phyloP scores from a whole-genome alignment of 2,888 invertebrate genomes.

The Oscheius sp. region DNA sequence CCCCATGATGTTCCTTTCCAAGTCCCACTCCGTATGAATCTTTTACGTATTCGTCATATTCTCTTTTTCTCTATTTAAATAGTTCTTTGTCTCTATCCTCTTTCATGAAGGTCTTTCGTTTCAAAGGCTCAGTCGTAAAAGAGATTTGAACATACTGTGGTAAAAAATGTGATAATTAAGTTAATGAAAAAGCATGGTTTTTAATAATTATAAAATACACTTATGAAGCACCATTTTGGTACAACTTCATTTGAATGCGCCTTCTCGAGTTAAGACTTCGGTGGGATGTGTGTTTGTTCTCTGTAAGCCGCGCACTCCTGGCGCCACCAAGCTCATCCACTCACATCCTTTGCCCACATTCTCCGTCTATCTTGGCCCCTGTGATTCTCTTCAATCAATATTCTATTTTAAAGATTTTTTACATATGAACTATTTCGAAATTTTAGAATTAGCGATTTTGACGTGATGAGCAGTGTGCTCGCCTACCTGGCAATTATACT shows the following conservation, averaged over 20 bases:
- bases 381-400: slow-evolving; percentile 13
- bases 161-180: no score
- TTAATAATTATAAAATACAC: no score
- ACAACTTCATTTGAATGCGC: slow-evolving; percentile 27
- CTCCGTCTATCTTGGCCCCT: no score
- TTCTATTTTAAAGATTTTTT: slow-evolving; percentile 1
- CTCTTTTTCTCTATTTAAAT: slow-evolving; percentile 6
- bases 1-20: not conserved
- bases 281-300: slow-evolving; percentile 32
- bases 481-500: not conserved
- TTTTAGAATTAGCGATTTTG: not conserved
- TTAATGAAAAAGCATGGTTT: no score
- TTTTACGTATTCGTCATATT: slow-evolving; percentile 10
- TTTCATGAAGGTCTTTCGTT: no score
- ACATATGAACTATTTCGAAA: not conserved
- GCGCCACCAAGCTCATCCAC: slow-evolving; percentile 30
- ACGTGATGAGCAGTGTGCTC: not conserved
- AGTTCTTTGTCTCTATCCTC: slow-evolving; percentile 18
- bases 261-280: slow-evolving; percentile 24
- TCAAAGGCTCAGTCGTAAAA: no score
- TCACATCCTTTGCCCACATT: slow-evolving; percentile 26
- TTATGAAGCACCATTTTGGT: not conserved
- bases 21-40: slow-evolving; percentile 1
- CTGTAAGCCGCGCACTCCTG: slow-evolving; percentile 30
- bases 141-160: no score